Evolutionary conservation across 2,113 vertebrate genomes (phyloP), one percentile per base, ranked within the genome.

Genomic region (Toxostoma redivivum): DNA sequence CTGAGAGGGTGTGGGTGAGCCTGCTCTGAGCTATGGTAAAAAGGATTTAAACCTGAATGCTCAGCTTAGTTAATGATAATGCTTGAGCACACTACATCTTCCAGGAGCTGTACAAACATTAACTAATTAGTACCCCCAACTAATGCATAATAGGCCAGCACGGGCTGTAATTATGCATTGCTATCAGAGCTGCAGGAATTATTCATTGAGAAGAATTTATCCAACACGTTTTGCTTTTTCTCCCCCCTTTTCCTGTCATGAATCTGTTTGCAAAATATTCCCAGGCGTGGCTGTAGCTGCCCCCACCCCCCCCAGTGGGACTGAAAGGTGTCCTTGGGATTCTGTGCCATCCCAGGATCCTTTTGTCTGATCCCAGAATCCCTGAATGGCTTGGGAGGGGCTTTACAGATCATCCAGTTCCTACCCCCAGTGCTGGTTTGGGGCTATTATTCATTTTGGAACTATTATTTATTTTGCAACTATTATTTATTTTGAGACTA

Each of bases 111-210:
- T 97, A 88, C 92, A 97, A 97, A 97, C 95, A 97, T 90, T 79
- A 96, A 96, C 96, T 97, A 97, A 97, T 97, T 97, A 95, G 69
- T 94, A 93, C 93, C 97, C 96, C 92, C 95, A 97, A 94, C 90
- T 92, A 92, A 92, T 47, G 72, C 92, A 81, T 87, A 87, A 95
- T 78, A 88, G 70, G 82, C 91, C 73, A 27, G 82, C 84, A 85
- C n/a, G 58, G 89, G 91, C 88, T 96, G 86, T 96, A 97, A 97
- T 97, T 97, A 97, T 80, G 89, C 91, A 40, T 82, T 86, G 91
- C 92, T 93, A 11, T 79, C 95, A 81, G 88, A 96, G 86, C 92
- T 93, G 83, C 71, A 93, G 76, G 91, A 94, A 88, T 96, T 91
- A 84, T 70, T 86, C 61, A 2, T 69, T 71, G 64, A 44, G 94